These are phyloP conservation scores for Campylomormyrus tamandua DNA, from an alignment of 2,113 vertebrate genomes.

Conservation along the genomic window DNA sequence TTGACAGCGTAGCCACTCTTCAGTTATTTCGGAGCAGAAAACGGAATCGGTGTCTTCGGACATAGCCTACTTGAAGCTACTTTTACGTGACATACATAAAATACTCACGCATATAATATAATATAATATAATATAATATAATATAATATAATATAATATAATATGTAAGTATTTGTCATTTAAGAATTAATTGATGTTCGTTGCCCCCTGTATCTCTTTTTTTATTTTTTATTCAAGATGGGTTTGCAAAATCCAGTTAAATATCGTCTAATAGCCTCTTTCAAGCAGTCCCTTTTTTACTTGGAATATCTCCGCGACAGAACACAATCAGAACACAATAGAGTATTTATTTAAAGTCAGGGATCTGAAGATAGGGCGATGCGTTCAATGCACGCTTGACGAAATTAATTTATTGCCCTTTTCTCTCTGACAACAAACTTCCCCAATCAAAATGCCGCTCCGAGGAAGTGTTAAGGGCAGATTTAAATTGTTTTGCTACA, in stretches of 20 bases:
- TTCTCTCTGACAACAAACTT: conserved; percentile 1
- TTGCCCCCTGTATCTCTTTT: background rate
- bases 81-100: background rate
- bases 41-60: conserved; percentile 7
- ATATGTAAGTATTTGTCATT: background rate
- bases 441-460: conserved; percentile 16
- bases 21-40: conserved; percentile 42
- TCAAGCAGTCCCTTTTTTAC: background rate
- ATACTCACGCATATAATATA: background rate
- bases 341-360: background rate
- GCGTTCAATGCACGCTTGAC: conserved; percentile 6
- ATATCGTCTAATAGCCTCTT: background rate
- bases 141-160: background rate
- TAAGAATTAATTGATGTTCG: background rate
- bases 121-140: too few relatives aligned
- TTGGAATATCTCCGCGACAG: background rate
- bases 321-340: background rate
- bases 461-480: conserved; percentile 29
- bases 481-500: conserved; percentile 30
- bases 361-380: background rate
- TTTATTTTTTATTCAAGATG: background rate
- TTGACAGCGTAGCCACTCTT: conserved; percentile 44
- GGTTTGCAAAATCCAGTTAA: background rate
- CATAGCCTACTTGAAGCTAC: background rate
- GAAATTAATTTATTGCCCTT: conserved; percentile 14